Evolutionary conservation across 64 coral and sea anemone species (phyloP).

Genomic region (Platygyra sinensis): DNA sequence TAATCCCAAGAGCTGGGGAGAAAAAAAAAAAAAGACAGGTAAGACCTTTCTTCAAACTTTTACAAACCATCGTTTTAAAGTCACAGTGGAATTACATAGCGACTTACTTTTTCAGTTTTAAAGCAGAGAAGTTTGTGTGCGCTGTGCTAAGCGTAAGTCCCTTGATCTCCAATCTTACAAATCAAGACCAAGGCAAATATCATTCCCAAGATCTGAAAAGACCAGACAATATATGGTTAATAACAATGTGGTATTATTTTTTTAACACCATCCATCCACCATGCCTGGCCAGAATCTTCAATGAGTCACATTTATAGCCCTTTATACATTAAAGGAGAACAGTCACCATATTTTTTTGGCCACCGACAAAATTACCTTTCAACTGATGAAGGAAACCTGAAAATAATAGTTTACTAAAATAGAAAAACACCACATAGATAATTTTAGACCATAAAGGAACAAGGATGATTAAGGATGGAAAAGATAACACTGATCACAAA

Average conservation of each 20-base stretch:
- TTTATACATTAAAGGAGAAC: too few species aligned
- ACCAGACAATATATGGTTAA: background rate
- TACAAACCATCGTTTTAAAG: background rate
- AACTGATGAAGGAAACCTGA: too few species aligned
- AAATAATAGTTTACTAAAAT: too few species aligned
- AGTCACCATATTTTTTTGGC: too few species aligned
- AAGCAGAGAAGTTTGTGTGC: background rate
- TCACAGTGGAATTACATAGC: background rate
- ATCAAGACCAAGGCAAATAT: constrained; percentile 63
- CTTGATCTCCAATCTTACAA: constrained; percentile 44
- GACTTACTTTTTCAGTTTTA: background rate
- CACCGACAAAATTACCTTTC: too few species aligned
- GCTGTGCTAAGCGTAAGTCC: constrained; percentile 8
- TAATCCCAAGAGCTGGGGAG: too few species aligned
- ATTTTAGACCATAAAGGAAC: too few species aligned
- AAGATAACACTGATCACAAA: too few species aligned
- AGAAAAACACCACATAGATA: too few species aligned
- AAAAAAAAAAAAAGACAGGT: too few species aligned
- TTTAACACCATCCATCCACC: background rate
- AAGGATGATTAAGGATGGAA: too few species aligned
- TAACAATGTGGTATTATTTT: background rate
- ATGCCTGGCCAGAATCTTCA: background rate
- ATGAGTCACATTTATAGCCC: background rate
- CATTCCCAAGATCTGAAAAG: constrained; percentile 55
- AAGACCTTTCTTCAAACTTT: too few species aligned